Conservation (phyloP, 2,113 vertebrate genomes). For the Hepsetus odoe region DNA sequence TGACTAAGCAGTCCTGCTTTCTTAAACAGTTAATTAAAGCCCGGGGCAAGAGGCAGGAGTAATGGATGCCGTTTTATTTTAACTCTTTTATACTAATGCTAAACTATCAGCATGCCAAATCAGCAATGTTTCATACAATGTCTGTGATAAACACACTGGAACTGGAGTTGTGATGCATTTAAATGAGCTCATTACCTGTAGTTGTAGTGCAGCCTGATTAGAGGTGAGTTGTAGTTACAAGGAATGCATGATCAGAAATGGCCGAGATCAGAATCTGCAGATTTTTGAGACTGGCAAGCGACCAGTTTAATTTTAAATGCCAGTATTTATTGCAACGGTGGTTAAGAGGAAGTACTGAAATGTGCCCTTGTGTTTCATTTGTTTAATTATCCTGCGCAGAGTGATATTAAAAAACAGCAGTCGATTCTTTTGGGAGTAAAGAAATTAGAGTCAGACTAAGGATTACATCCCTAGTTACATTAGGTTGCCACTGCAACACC, state of each 20-base stretch:
- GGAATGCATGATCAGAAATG: neutral
- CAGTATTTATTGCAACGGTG: too few relatives aligned
- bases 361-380: too few relatives aligned
- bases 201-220: neutral
- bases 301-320: too few relatives aligned
- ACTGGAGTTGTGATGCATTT: neutral
- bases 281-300: too few relatives aligned
- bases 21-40: slow-evolving; percentile 65
- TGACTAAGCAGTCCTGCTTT: slow-evolving; percentile 54
- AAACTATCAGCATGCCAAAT: neutral
- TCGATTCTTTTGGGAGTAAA: too few relatives aligned
- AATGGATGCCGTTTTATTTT: slow-evolving; percentile 56
- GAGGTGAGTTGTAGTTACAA: neutral
- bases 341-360: too few relatives aligned
- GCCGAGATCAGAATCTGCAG: too few relatives aligned
- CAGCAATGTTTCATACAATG: neutral
- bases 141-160: neutral
- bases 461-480: too few relatives aligned
- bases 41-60: slow-evolving; percentile 48
- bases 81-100: slow-evolving; percentile 39
- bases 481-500: too few relatives aligned
- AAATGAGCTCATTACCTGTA: neutral
- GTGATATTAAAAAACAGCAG: too few relatives aligned
- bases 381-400: too few relatives aligned
- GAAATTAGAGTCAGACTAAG: too few relatives aligned